Conservation (phyloP, 2,113 vertebrate species). For the Orthonyx spaldingii region DNA sequence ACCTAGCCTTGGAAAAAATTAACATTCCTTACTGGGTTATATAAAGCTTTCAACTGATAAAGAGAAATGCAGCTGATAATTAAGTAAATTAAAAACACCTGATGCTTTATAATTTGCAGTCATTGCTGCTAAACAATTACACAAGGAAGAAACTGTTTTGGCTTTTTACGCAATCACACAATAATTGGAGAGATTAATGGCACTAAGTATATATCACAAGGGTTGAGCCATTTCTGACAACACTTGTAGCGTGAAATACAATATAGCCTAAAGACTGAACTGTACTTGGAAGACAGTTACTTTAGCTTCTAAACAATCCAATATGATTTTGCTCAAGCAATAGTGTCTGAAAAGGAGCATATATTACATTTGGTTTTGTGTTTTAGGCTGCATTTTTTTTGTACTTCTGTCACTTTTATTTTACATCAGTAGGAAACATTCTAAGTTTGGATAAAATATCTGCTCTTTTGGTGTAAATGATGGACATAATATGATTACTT, state of each 20-base stretch:
- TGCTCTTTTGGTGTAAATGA: conserved; percentile 6
- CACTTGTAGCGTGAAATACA: neutral
- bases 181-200: neutral
- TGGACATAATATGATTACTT: conserved; percentile 22
- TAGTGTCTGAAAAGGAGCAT: neutral
- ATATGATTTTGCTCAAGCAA: neutral
- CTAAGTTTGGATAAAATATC: neutral
- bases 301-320: neutral
- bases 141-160: neutral
- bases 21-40: neutral
- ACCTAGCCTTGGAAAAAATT: neutral
- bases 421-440: neutral
- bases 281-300: neutral
- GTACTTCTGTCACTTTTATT: conserved; percentile 1
- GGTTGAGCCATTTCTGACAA: neutral
- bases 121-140: neutral
- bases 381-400: neutral
- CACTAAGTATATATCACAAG: neutral
- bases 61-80: neutral
- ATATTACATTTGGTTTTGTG: neutral
- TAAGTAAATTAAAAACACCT: neutral
- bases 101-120: neutral
- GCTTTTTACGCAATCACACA: neutral
- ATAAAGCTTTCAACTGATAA: neutral
- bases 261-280: neutral